phyloP scores from a whole-genome alignment of 2,797 vertebrate genomes.

The Pseudochirops cupreus region DNA sequence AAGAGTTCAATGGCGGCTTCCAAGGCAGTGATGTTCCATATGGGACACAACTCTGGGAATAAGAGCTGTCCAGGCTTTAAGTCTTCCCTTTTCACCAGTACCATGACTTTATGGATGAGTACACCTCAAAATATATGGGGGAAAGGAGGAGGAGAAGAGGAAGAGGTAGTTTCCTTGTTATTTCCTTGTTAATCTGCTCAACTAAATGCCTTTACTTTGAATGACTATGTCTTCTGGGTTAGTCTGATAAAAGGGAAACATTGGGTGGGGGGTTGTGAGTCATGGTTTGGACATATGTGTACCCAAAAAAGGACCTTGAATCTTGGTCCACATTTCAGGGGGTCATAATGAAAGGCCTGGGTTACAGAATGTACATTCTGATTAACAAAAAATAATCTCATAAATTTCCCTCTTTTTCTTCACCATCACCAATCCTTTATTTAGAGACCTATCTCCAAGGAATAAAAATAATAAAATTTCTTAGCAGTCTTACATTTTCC shows the following conservation, averaged over 20 bases:
- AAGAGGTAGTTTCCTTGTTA: neutral
- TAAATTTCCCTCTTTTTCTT: slow-evolving; percentile 40
- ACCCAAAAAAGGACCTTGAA: neutral
- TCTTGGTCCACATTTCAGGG: neutral
- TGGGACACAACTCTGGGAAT: neutral
- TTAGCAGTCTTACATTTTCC: neutral
- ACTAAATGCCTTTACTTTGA: neutral
- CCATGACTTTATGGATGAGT: neutral
- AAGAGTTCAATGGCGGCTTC: neutral
- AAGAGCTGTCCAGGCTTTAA: neutral
- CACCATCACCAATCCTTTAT: slow-evolving; percentile 27
- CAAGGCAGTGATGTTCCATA: neutral
- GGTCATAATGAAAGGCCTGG: neutral
- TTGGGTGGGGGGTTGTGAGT: neutral
- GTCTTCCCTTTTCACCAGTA: neutral
- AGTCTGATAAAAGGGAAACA: neutral
- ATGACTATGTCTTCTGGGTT: neutral
- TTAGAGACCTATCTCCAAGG: slow-evolving; percentile 44
- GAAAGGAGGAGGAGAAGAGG: neutral
- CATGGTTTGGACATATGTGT: neutral
- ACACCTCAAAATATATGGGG: neutral
- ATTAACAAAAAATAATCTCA: slow-evolving; percentile 18
- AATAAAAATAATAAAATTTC: slow-evolving; percentile 24
- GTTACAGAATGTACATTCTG: neutral
- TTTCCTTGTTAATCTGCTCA: neutral